Conservation (phyloP, 1,140 invertebrate genomes). For the Ips typographus region DNA sequence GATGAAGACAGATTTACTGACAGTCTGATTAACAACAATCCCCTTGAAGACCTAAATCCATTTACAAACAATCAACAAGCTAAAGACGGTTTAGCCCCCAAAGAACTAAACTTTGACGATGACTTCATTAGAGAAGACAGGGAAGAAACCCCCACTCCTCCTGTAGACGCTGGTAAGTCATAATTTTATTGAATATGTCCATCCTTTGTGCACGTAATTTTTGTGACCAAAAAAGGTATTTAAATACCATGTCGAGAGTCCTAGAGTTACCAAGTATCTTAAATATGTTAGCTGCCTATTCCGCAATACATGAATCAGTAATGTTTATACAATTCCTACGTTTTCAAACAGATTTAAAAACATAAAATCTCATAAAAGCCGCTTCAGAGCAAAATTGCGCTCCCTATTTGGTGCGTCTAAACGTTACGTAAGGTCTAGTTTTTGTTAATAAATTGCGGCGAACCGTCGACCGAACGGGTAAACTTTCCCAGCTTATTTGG, state of each 20-base stretch:
- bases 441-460: conserved; percentile 17
- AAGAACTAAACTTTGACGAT: conserved; percentile 9
- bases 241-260: too few species aligned
- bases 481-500: conserved; percentile 30
- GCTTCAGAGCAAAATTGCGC: not conserved
- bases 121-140: conserved; percentile 24
- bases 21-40: conserved; percentile 40
- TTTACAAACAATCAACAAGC: conserved; percentile 24
- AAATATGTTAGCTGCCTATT: too few species aligned
- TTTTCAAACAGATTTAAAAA: too few species aligned
- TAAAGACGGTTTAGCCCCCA: conserved; percentile 1
- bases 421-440: conserved; percentile 10
- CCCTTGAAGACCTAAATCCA: conserved; percentile 38
- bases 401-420: conserved; percentile 4
- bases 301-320: too few species aligned
- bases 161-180: conserved; percentile 56
- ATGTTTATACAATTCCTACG: too few species aligned
- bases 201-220: not conserved
- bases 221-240: not conserved
- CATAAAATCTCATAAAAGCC: too few species aligned
- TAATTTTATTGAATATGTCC: not conserved
- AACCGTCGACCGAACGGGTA: not conserved
- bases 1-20: conserved; percentile 34
- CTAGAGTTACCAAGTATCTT: too few species aligned
- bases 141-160: conserved; percentile 57